phyloP scores from a whole-genome alignment of 2,888 invertebrate species.

The Orchesella flavescens region DNA sequence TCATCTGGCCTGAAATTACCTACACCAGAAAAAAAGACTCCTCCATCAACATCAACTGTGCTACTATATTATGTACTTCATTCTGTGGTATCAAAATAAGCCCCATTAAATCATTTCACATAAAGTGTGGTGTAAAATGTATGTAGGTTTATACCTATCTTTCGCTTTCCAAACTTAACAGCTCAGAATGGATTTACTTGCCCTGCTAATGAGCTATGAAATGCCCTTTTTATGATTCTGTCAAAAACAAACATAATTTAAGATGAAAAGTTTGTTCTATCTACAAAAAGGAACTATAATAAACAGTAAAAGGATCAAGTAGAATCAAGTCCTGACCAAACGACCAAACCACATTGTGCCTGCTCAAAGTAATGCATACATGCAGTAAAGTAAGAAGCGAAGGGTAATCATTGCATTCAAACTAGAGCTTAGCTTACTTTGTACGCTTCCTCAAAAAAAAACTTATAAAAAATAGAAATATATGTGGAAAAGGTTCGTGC shows the following conservation, averaged over 20 bases:
- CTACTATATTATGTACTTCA: conserved; percentile 20
- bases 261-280: conserved; percentile 66
- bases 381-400: background rate
- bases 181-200: conserved; percentile 44
- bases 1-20: conserved; percentile 27
- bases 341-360: background rate
- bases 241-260: conserved; percentile 71
- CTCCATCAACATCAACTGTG: conserved; percentile 28
- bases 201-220: conserved; percentile 70
- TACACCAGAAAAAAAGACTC: conserved; percentile 17
- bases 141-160: background rate
- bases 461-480: background rate
- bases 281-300: conserved; percentile 45
- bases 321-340: conserved; percentile 40
- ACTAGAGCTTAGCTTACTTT: background rate
- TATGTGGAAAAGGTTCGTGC: conserved; percentile 31
- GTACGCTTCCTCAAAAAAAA: background rate
- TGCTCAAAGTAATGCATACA: background rate
- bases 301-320: conserved; percentile 45
- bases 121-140: background rate
- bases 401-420: conserved; percentile 5
- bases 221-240: conserved; percentile 69
- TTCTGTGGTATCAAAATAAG: conserved; percentile 37
- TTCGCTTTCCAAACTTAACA: background rate
- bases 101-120: conserved; percentile 47